Evolutionary conservation across 2,113 vertebrate species (phyloP), one percentile per base, ranked within the genome.

Genomic region (Chinchilla lanigera): DNA sequence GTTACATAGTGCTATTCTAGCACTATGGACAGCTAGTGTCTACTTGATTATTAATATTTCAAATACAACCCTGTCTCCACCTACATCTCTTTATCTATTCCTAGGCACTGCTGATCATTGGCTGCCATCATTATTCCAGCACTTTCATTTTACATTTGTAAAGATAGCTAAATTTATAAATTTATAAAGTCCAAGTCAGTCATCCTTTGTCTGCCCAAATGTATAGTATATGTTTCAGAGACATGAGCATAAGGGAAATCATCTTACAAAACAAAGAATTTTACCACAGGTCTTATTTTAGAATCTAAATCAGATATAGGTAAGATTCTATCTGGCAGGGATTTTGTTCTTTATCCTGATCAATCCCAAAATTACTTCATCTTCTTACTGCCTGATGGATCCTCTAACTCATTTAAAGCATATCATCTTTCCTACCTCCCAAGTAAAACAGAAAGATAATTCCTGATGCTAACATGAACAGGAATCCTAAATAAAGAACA

Each of bases 271-370:
- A 63, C 0, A 84, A 88, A 33, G n/a, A 85, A 86, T 85, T 82
- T 95, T n/a, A 80, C 81, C 58, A 54, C n/a, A 22, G 33, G n/a
- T 50, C 78, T 54, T 92, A 88, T 38, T 92, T 90, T 73, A 78
- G 58, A 63, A 81, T 83, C 47, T 77, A 83, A 41, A 56, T 52
- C 85, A 86, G 44, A 83, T 82, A 56, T 11, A 73, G 16, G 3
- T 92, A 86, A 60, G n/a, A 77, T 73, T 84, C 24, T 77, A 52
- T 58, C 52, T 58, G 35, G 78, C 54, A 82, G 16, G 65, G 26
- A 86, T 89, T 94, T 77, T 92, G 30, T 81, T 97, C 52, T 94
- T 90, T 30, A 56, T 50, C 26, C 44, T 81, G 58, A 92, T 12
- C 44, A 89, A 86, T 44, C 52, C 33, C n/a, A 30, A 94, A 77